Base-by-base conservation (phyloP, 1,140 invertebrate species). In the Microplitis mediator region DNA sequence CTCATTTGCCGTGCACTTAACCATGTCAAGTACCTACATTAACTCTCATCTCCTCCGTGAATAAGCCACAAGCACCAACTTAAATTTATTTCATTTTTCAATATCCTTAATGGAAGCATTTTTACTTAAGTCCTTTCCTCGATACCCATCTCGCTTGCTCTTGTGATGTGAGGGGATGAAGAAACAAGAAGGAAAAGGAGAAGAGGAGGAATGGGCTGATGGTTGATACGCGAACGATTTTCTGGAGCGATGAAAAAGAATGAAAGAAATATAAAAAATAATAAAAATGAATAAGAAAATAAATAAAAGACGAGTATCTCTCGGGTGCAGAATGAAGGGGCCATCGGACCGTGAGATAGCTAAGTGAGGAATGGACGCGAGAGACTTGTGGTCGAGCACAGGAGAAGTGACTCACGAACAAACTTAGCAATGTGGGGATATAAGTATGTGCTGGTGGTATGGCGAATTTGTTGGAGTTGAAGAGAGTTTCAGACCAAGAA, bases 191-290 rank as follows among this genome's bases (percentile, higher is more conserved):
- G 31, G 73, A 68, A 73, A 23, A 23, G 23, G 65, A 52, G 67
- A 45, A 64, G 73, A 60, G 75, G 34, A 62, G 32, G 61, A 69
- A 58, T 64, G 71, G 23, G 58, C 65, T 67, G 64, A 65, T 69
- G 52, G 66, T 60, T 63, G 50, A 45, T 45, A 45, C 39, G 39
- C 39, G 39, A 63, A 60, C 52, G 14, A 45, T 60, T 61, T 69
- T 56, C 60, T 61, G 60, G 60, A 61, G 60, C 60, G 60, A 61
- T 34, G 34, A 39, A 23, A 39, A 39, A 64, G 36, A 64, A 34
- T 62, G 31, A 62, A 16, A 23, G 52, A 14, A 56, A 56, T 23
- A 56, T 34, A 16, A 39, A 39, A 64, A 35, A 64, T 34, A 39
- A 35, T 39, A 13, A 23, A 23, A 36, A 39, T 14, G 35, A 64